phyloP scores from a whole-genome alignment of 2,113 vertebrate genomes.

The Panthera leo region DNA sequence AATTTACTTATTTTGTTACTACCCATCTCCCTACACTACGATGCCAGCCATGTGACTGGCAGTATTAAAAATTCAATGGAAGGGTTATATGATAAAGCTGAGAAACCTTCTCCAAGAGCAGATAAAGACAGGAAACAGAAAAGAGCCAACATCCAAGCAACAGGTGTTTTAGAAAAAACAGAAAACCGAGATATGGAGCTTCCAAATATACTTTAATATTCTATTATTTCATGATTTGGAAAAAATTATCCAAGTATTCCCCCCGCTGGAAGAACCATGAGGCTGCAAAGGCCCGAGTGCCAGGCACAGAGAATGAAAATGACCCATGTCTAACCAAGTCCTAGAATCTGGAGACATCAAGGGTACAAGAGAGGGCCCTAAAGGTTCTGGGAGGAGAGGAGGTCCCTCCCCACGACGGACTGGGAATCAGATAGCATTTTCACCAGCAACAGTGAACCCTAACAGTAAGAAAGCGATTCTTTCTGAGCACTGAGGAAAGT shows the following conservation, averaged over 20 bases:
- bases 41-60: background rate
- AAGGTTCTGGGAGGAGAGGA: too few relatives aligned
- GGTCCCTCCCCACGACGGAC: fast-evolving
- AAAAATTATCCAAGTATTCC: background rate
- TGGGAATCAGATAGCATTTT: background rate
- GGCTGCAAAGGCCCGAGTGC: background rate
- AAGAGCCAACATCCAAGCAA: background rate
- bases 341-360: too few relatives aligned
- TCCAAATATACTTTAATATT: background rate
- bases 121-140: background rate
- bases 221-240: background rate
- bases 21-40: background rate
- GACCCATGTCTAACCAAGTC: background rate
- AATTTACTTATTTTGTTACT: background rate
- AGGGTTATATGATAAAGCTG: background rate
- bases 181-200: background rate
- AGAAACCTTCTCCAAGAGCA: background rate
- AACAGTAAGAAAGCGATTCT: background rate
- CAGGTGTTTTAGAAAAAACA: background rate
- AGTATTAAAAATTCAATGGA: background rate
- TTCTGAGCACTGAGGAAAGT: background rate
- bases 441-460: background rate
- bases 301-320: background rate
- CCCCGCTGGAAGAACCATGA: background rate
- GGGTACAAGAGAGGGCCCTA: background rate